Percentiles rank a stretch among this genome's conserved stretches.
phyloP scores from a whole-genome alignment of 1,140 invertebrate species.

The Sinella curviseta region DNA sequence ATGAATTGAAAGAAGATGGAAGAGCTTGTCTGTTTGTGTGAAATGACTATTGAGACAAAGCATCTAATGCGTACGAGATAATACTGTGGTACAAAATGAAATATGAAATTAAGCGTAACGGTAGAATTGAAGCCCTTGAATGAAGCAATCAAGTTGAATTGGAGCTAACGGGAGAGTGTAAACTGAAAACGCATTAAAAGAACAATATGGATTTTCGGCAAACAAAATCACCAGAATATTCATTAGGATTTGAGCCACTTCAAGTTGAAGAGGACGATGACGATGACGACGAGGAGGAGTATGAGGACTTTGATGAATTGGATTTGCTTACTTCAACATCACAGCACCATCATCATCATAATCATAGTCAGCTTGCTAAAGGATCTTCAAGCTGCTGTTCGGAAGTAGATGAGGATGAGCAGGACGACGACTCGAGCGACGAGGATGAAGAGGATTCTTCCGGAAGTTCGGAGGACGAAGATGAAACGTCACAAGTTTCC shows the following conservation, averaged over 20 bases:
- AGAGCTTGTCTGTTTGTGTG: too few relatives aligned
- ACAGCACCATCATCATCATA: too few relatives aligned
- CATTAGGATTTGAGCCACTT: constrained; percentile 40
- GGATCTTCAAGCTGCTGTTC: background rate
- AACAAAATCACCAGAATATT: background rate
- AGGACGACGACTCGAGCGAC: background rate
- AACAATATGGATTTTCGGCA: background rate
- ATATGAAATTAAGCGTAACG: too few relatives aligned
- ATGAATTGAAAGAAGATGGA: too few relatives aligned
- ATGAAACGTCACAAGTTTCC: constrained; percentile 14
- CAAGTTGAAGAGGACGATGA: constrained; percentile 37
- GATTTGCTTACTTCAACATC: background rate
- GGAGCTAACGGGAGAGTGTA: too few relatives aligned
- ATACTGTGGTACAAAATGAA: too few relatives aligned
- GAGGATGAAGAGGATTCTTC: constrained; percentile 14
- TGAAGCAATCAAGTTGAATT: too few relatives aligned
- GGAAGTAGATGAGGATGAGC: background rate
- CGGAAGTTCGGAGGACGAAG: background rate
- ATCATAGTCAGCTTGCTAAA: background rate
- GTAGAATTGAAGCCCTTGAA: too few relatives aligned
- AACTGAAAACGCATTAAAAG: too few relatives aligned
- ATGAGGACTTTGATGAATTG: constrained; percentile 4
- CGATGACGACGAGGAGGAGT: constrained; percentile 30
- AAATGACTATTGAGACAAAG: too few relatives aligned
- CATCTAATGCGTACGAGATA: too few relatives aligned